Evolutionary conservation across 2,113 vertebrate species (phyloP).

Genomic region (Crotalus tigris): DNA sequence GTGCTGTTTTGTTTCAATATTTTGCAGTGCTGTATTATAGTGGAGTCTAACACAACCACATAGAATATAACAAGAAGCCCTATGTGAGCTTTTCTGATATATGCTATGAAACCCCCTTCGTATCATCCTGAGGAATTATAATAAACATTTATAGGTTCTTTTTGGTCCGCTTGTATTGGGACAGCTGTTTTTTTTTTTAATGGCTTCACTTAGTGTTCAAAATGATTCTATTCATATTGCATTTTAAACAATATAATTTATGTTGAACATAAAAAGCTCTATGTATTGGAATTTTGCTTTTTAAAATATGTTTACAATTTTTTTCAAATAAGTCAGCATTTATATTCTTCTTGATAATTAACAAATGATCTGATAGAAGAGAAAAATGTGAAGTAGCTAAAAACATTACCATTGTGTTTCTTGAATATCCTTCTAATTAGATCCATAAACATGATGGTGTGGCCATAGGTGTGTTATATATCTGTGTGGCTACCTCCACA

Average conservation of each 20-base stretch:
- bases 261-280: slow-evolving; percentile 6
- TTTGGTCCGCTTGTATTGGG: slow-evolving; percentile 48
- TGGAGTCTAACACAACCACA: slow-evolving; percentile 23
- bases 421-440: slow-evolving; percentile 45
- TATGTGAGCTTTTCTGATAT: slow-evolving; percentile 34
- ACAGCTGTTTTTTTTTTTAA: slow-evolving; percentile 51
- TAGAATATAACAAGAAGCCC: slow-evolving; percentile 31
- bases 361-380: slow-evolving; percentile 46
- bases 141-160: slow-evolving; percentile 45
- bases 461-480: neutral
- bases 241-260: slow-evolving; percentile 16
- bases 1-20: slow-evolving; percentile 45
- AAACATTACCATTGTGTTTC: slow-evolving; percentile 39
- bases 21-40: slow-evolving; percentile 25
- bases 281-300: slow-evolving; percentile 14
- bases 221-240: slow-evolving; percentile 30
- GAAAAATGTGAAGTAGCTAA: slow-evolving; percentile 40
- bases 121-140: slow-evolving; percentile 45
- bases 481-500: neutral
- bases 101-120: slow-evolving; percentile 33
- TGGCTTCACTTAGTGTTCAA: slow-evolving; percentile 25
- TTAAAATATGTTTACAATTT: slow-evolving; percentile 36
- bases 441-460: neutral
- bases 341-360: slow-evolving; percentile 50
- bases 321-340: slow-evolving; percentile 30